Percentiles rank a stretch among this genome's conserved stretches.
phyloP scores from a whole-genome alignment of 2,888 invertebrate genomes.

The Euclidia mi region DNA sequence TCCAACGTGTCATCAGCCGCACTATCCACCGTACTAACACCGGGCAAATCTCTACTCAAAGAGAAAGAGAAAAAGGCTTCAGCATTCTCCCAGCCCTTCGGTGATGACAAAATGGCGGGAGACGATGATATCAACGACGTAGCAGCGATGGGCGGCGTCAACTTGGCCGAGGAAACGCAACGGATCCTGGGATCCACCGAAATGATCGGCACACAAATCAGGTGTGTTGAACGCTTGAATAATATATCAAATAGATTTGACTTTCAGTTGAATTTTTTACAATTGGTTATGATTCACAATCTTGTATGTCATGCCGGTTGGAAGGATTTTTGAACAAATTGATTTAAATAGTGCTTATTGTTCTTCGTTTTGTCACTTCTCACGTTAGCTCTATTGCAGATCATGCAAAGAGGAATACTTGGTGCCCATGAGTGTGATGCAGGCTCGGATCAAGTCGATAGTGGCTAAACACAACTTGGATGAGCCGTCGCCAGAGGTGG shows the following conservation, averaged over 20 bases:
- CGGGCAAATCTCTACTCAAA: constrained; percentile 91
- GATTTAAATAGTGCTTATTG: neutral
- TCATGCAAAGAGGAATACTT: constrained; percentile 98
- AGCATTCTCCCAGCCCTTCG: constrained; percentile 71
- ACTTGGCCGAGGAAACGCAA: constrained; percentile 98
- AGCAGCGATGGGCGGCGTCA: constrained; percentile 99
- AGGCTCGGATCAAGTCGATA: constrained; percentile 93
- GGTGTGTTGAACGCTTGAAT: no score
- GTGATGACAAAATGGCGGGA: constrained; percentile 91
- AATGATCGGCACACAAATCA: constrained; percentile 96
- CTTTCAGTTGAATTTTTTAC: no score
- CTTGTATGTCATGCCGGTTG: no score
- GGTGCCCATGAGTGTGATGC: constrained; percentile 94
- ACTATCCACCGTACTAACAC: constrained; percentile 78
- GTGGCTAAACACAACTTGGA: constrained; percentile 94
- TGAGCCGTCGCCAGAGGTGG: constrained; percentile 96
- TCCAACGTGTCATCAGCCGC: constrained; percentile 68
- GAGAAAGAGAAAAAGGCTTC: constrained; percentile 94
- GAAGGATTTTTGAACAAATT: no score
- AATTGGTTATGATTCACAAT: no score
- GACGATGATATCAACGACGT: constrained; percentile 99
- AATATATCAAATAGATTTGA: no score
- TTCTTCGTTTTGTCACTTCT: neutral
- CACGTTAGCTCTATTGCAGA: constrained; percentile 48
- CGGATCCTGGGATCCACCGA: constrained; percentile 97